These are phyloP conservation scores for Pocillopora damicornis DNA, from an alignment of 64 coral and sea anemone species.

Conservation along the genomic window DNA sequence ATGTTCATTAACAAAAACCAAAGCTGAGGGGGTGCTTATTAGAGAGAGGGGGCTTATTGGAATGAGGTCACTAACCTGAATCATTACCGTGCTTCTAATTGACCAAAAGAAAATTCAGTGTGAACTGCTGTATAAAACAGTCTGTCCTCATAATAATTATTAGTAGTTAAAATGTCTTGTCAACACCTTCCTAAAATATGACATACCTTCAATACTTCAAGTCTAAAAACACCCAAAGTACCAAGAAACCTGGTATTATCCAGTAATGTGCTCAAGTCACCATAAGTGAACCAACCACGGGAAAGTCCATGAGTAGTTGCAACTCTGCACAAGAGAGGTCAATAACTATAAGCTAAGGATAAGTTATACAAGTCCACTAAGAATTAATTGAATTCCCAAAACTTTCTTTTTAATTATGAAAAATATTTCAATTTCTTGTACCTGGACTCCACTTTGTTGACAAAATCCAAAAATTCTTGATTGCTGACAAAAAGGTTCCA, in stretches of 20 bases:
- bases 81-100: too few species aligned
- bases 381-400: too few species aligned
- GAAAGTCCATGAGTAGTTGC: conserved; percentile 65
- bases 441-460: conserved; percentile 83
- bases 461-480: conserved; percentile 80
- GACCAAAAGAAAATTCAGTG: too few species aligned
- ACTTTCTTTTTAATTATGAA: neutral
- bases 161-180: neutral
- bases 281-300: conserved; percentile 82
- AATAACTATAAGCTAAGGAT: neutral
- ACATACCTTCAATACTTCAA: conserved; percentile 38
- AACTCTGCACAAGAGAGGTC: conserved; percentile 45
- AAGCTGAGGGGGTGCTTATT: too few species aligned
- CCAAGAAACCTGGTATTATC: conserved; percentile 1
- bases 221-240: neutral
- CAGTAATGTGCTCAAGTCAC: conserved; percentile 37
- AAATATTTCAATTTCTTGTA: neutral
- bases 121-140: too few species aligned
- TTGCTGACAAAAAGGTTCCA: conserved; percentile 89
- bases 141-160: too few species aligned
- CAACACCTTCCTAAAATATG: neutral
- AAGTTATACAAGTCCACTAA: too few species aligned
- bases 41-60: too few species aligned
- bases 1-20: too few species aligned
- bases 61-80: too few species aligned